phyloP scores from a whole-genome alignment of 2,888 invertebrate genomes.

The Harpalus rubripes region DNA sequence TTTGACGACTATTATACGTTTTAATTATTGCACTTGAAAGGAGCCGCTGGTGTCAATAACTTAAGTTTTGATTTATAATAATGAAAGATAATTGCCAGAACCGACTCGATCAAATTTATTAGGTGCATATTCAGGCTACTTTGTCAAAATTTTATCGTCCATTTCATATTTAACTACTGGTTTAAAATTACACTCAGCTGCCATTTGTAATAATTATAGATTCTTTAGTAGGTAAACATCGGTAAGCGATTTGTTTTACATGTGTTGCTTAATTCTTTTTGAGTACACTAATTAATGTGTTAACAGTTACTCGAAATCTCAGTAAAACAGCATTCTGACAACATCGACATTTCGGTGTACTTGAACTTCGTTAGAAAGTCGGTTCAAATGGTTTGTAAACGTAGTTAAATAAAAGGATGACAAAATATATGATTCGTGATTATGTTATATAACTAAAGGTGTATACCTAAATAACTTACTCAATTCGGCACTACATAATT shows the following conservation, averaged over 20 bases:
- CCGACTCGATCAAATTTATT: constrained; percentile 42
- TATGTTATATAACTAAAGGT: too few species aligned
- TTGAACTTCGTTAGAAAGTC: too few species aligned
- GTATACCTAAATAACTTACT: too few species aligned
- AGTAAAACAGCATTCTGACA: too few species aligned
- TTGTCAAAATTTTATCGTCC: constrained; percentile 48
- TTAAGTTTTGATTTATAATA: constrained; percentile 58
- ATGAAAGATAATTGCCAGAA: constrained; percentile 56
- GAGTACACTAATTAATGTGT: neutral
- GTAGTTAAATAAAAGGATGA: too few species aligned
- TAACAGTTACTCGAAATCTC: too few species aligned
- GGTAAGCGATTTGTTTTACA: neutral
- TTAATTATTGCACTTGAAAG: constrained; percentile 40
- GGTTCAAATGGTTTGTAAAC: too few species aligned
- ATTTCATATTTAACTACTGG: constrained; percentile 47
- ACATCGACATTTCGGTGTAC: too few species aligned
- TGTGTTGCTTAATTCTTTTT: neutral
- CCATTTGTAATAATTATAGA: constrained; percentile 44
- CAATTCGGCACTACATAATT: too few species aligned
- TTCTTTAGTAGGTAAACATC: constrained; percentile 36
- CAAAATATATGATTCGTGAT: too few species aligned
- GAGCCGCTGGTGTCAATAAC: constrained; percentile 57
- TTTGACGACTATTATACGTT: constrained; percentile 38
- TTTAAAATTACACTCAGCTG: constrained; percentile 39
- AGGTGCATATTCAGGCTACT: constrained; percentile 28